Evolutionary conservation across 2,888 invertebrate genomes (phyloP).

Genomic region (Leptinotarsa juncta): DNA sequence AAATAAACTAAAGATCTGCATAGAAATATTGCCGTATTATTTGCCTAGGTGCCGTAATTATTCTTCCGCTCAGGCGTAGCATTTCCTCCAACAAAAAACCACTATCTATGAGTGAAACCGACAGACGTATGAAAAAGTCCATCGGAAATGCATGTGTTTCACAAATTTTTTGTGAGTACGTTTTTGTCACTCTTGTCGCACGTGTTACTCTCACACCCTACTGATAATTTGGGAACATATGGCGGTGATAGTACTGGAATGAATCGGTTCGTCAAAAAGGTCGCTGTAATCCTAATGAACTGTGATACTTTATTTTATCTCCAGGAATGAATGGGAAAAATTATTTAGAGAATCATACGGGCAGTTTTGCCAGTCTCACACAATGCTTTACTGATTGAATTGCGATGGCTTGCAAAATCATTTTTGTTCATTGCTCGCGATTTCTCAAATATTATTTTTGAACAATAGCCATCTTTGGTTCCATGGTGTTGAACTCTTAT

Average conservation of each 20-base stretch:
- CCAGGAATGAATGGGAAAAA: not conserved
- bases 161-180: constrained; percentile 1
- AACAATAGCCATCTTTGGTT: no score
- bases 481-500: no score
- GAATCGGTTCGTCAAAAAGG: not conserved
- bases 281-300: not conserved
- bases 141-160: constrained; percentile 22
- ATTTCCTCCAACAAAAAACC: not conserved
- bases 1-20: not conserved
- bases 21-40: not conserved
- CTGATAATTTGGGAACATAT: constrained; percentile 21
- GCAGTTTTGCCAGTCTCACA: no score
- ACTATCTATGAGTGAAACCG: not conserved
- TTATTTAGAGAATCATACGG: no score
- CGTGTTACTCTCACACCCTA: constrained; percentile 19
- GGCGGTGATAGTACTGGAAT: not conserved
- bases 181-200: constrained; percentile 18
- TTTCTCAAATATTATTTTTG: no score
- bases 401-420: no score
- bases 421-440: no score
- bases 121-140: constrained; percentile 7
- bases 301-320: constrained; percentile 21
- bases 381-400: no score
- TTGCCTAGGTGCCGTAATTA: not conserved
- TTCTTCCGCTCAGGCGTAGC: not conserved